A percentile compares a stretch with the other conserved stretches of the same genome.
phyloP scores from a whole-genome alignment of 2,797 vertebrate species.

The Parotocinclus haroldoi region DNA sequence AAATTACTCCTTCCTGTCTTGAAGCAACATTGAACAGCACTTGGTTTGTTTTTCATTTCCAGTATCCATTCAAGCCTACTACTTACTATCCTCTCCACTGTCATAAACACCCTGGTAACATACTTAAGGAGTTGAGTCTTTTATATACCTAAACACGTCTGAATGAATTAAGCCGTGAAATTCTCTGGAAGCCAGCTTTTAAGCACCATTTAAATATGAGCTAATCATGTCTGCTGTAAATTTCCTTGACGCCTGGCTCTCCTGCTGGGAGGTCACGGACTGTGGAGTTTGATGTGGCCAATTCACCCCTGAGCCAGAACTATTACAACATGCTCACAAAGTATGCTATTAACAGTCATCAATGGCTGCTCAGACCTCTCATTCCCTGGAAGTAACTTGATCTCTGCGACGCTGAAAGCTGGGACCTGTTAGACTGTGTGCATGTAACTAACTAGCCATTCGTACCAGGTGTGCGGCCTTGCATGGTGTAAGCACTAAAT shows the following conservation, averaged over 20 bases:
- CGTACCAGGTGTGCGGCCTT: constrained; percentile 38
- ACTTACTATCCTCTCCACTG: no score
- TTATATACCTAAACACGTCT: constrained; percentile 53
- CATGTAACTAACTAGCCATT: constrained; percentile 63
- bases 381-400: constrained; percentile 62
- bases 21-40: no score
- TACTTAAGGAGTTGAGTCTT: constrained; percentile 44
- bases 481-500: constrained; percentile 6
- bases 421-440: constrained; percentile 60
- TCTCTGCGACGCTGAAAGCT: constrained; percentile 61
- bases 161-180: constrained; percentile 50
- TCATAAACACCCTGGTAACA: constrained; percentile 19
- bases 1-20: no score
- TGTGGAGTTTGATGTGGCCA: constrained; percentile 53
- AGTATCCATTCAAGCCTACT: no score
- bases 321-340: constrained; percentile 51
- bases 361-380: constrained; percentile 51
- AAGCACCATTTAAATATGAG: constrained; percentile 68
- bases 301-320: constrained; percentile 43
- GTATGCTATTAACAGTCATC: constrained; percentile 61
- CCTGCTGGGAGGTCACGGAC: constrained; percentile 62
- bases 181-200: constrained; percentile 60
- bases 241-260: constrained; percentile 58
- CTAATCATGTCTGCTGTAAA: constrained; percentile 62
- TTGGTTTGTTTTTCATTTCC: constrained; percentile 26